Base-by-base conservation (phyloP, 1,140 invertebrate genomes). In the Onthophagus taurus region DNA sequence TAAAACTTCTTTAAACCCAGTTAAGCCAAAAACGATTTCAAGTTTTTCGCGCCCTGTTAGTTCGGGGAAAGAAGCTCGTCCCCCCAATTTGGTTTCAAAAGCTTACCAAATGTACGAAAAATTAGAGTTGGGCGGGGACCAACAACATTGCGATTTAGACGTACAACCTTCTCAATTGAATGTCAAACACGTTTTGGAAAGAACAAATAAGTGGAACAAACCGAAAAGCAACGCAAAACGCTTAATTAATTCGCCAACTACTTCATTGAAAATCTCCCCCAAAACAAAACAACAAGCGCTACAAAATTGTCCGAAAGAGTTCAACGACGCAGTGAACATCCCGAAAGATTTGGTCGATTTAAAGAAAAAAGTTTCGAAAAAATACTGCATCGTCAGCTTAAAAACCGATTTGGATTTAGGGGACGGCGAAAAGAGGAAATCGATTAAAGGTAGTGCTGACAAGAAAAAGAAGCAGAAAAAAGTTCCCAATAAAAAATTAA, bases 31-130 rank as follows among this genome's bases (percentile, higher is more conserved):
- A 33, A 6, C 31, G 9, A 4, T 11, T 17, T 24, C 24, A 7
- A 12, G 13, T n/a, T 5, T 42, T 18, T 31, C 39, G 8, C 14
- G 7, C 4, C 7, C 17, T 1, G 12, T 34, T 11, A 14, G 11
- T 5, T 3, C 5, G 3, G 42, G 34, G 24, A 44, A 44, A 44
- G 26, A 34, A 12, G 13, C 11, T 11, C 16, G 11, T 6, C 23
- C 6, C 6, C 23, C 23, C 6, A 26, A 29, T 11, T 16, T 24
- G 2, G 38, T 24, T 13, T 41, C 38, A 14, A 41, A 41, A n/a
- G 38, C 38, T 17, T 41, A 41, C 19, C 21, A 29, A 41, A 9
- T 41, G 9, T 41, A 41, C 38, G 38, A 41, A 17, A 11, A 41
- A n/a, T 26, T 41, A n/a, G 38, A 41, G 14, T 29, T 41, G 14